phyloP scores from a whole-genome alignment of 2,888 invertebrate species.

The Gymnocheta viridis region DNA sequence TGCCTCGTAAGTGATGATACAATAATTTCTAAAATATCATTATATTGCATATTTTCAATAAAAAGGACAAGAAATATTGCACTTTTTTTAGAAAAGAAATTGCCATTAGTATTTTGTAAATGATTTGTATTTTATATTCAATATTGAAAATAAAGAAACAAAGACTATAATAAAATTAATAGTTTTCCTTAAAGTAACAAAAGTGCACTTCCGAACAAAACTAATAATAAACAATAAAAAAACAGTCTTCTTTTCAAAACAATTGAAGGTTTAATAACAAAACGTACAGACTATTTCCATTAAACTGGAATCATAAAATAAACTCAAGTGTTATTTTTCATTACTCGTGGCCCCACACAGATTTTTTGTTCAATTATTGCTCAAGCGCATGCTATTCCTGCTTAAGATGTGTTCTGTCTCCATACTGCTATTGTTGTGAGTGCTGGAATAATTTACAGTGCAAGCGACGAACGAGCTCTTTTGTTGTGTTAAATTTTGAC shows the following conservation, averaged over 20 bases:
- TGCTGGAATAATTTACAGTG: slow-evolving; percentile 18
- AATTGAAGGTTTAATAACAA: slow-evolving; percentile 12
- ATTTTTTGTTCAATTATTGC: slow-evolving; percentile 26
- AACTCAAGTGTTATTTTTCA: slow-evolving; percentile 51
- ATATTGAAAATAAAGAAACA: neutral
- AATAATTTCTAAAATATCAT: too few species aligned
- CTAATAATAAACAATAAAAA: neutral
- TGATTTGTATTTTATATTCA: slow-evolving; percentile 9
- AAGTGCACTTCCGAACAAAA: slow-evolving; percentile 22
- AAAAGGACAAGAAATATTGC: too few species aligned
- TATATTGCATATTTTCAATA: too few species aligned
- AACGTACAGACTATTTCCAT: slow-evolving; percentile 1
- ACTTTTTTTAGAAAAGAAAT: too few species aligned
- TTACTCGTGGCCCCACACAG: slow-evolving; percentile 18
- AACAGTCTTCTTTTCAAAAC: neutral
- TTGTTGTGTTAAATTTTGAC: slow-evolving; percentile 63
- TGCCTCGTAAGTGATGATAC: too few species aligned
- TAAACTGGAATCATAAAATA: slow-evolving; percentile 8
- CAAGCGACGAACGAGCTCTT: slow-evolving; percentile 20
- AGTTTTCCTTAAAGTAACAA: slow-evolving; percentile 40
- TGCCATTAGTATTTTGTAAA: too few species aligned
- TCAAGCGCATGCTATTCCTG: slow-evolving; percentile 52
- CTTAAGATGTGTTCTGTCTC: slow-evolving; percentile 6
- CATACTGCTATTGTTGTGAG: slow-evolving; percentile 2
- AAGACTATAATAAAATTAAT: slow-evolving; percentile 12